Evolutionary conservation across 1,140 invertebrate genomes (phyloP).

Genomic region (Drosophila willistoni): DNA sequence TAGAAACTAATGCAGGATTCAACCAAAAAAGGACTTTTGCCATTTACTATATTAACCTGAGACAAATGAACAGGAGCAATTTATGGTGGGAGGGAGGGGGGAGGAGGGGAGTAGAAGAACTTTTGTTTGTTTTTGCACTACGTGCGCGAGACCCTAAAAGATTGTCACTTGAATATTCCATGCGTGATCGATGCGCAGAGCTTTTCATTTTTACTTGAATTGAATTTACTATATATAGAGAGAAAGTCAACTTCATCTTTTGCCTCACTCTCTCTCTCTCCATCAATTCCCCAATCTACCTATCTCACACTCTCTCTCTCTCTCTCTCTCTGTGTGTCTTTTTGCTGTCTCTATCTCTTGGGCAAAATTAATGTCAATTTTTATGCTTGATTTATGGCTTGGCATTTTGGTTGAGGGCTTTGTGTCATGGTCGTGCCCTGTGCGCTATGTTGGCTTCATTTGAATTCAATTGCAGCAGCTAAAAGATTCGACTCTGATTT

Average conservation of each 20-base stretch:
- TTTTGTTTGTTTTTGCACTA: slow-evolving; percentile 8
- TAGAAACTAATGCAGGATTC: slow-evolving; percentile 12
- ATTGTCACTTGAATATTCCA: slow-evolving; percentile 75
- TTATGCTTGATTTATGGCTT: slow-evolving; percentile 78
- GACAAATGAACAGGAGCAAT: not conserved
- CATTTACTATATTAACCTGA: not conserved
- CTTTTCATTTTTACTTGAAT: slow-evolving; percentile 47
- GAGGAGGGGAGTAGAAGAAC: not conserved
- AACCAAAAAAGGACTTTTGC: not conserved
- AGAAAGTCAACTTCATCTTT: slow-evolving; percentile 8
- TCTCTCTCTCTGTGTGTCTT: not conserved
- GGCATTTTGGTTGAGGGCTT: slow-evolving; percentile 46
- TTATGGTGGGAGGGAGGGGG: not conserved
- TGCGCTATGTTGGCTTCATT: slow-evolving; percentile 60
- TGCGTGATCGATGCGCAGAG: slow-evolving; percentile 67
- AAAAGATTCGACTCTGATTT: slow-evolving; percentile 59
- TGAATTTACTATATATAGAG: slow-evolving; percentile 45
- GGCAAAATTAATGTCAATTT: slow-evolving; percentile 79
- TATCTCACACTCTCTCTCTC: not conserved
- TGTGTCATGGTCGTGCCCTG: slow-evolving; percentile 32
- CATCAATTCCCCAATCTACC: not conserved
- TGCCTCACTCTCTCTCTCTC: slow-evolving; percentile 2
- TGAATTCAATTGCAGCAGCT: slow-evolving; percentile 75
- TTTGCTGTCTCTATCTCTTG: slow-evolving; percentile 30
- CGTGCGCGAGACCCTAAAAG: slow-evolving; percentile 20